A percentile compares a stretch with the other conserved stretches of the same genome.
phyloP scores from a whole-genome alignment of 35 echinoderm and acorn worm genomes.

The Apostichopus parvimensis region DNA sequence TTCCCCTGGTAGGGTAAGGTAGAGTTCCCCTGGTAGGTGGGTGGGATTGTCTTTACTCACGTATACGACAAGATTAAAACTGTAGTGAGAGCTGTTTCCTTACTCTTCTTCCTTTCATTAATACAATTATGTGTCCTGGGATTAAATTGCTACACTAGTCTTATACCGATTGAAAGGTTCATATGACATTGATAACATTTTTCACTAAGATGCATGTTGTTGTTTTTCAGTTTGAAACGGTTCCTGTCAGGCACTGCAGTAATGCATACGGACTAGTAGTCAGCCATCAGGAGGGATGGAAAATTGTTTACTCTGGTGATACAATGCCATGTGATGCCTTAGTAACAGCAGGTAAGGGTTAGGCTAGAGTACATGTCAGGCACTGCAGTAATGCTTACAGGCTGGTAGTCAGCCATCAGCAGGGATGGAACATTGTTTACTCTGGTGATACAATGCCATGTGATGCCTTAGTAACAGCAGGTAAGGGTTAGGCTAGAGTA shows the following conservation, averaged over 20 bases:
- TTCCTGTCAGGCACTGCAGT: constrained; percentile 80
- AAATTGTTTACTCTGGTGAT: constrained; percentile 96
- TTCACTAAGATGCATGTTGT: no score
- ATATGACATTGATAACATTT: no score
- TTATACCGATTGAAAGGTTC: no score
- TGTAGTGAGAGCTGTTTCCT: no score
- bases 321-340: constrained; percentile 90
- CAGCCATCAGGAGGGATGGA: constrained; percentile 84
- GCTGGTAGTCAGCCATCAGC: constrained; percentile 64
- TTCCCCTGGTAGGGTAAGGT: no score
- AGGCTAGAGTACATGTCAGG: no score
- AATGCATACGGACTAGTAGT: constrained; percentile 77
- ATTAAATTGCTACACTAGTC: no score
- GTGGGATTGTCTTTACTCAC: no score
- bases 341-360: constrained; percentile 71
- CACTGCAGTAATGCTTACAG: constrained; percentile 77
- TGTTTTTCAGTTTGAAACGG: constrained; percentile 74
- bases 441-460: constrained; percentile 91
- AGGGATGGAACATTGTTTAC: constrained; percentile 95
- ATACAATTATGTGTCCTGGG: no score
- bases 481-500: constrained; percentile 55
- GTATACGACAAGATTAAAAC: no score
- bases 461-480: constrained; percentile 76
- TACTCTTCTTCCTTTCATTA: no score
- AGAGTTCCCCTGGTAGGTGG: no score